Conservation (phyloP, 2,797 vertebrate genomes). For the Spea hammondii region DNA sequence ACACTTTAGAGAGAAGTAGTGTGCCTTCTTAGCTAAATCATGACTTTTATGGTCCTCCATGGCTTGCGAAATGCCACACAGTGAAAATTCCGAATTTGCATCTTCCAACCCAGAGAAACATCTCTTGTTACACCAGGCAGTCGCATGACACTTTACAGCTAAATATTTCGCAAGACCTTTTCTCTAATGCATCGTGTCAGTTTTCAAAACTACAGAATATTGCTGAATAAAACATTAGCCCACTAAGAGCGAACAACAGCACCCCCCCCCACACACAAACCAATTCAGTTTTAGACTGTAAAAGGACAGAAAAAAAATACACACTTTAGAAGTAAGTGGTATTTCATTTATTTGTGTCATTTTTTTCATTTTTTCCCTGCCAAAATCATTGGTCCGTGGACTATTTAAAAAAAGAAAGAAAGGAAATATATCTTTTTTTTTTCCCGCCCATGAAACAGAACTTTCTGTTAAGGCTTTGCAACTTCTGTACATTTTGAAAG, state of each 20-base stretch:
- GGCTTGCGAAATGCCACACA: too few species aligned
- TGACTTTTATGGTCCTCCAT: too few species aligned
- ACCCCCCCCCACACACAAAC: neutral
- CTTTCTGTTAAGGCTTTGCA: conserved; percentile 25
- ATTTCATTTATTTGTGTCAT: too few species aligned
- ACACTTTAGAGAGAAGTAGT: too few species aligned
- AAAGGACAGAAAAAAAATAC: neutral
- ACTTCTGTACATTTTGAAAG: conserved; percentile 41
- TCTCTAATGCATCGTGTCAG: conserved; percentile 5
- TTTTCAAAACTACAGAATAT: conserved; percentile 4
- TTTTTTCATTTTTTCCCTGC: neutral
- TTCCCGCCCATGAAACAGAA: neutral
- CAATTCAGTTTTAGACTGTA: neutral
- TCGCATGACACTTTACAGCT: too few species aligned
- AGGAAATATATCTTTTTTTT: conserved; percentile 27
- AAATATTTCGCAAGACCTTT: neutral
- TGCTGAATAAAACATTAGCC: conserved; percentile 7
- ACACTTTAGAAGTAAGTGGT: too few species aligned
- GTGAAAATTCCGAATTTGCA: too few species aligned
- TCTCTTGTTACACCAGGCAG: too few species aligned
- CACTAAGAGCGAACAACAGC: neutral
- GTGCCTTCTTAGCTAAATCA: too few species aligned
- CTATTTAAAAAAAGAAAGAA: neutral
- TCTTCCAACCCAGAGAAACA: too few species aligned
- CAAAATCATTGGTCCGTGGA: neutral